These are phyloP conservation scores for Pipistrellus nathusii DNA, from an alignment of 2,797 vertebrate species.

Conservation along the genomic window DNA sequence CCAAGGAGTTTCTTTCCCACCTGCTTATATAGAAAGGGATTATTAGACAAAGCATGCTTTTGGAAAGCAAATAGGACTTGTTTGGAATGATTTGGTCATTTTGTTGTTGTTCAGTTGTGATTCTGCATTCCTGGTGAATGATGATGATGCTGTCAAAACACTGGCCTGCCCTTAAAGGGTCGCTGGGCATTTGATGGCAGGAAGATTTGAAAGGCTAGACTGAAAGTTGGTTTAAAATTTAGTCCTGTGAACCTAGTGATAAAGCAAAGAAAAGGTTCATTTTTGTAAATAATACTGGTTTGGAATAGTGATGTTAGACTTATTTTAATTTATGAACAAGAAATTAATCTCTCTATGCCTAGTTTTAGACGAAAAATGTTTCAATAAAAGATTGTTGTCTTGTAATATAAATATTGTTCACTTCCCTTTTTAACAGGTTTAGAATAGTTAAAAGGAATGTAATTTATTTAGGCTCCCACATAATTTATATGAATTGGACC, in stretches of 20 bases:
- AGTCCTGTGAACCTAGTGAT: constrained; percentile 65
- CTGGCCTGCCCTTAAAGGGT: background rate
- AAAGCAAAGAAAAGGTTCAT: constrained; percentile 64
- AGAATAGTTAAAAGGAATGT: constrained; percentile 40
- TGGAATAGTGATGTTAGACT: constrained; percentile 70
- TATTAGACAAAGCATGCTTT: constrained; percentile 74
- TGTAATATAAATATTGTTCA: constrained; percentile 75
- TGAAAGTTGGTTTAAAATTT: constrained; percentile 71
- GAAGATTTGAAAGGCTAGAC: constrained; percentile 66
- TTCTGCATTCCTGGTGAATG: constrained; percentile 76
- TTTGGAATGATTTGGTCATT: constrained; percentile 72
- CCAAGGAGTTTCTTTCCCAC: constrained; percentile 27
- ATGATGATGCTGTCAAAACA: constrained; percentile 53
- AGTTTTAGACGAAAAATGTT: constrained; percentile 78
- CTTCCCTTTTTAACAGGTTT: constrained; percentile 64
- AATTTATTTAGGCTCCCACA: constrained; percentile 47
- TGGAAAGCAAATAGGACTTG: constrained; percentile 68
- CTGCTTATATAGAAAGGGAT: constrained; percentile 60
- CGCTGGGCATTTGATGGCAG: constrained; percentile 63
- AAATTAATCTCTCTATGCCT: constrained; percentile 72
- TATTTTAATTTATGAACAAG: constrained; percentile 79
- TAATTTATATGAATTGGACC: constrained; percentile 33
- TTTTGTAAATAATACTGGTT: constrained; percentile 80
- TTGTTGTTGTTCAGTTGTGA: constrained; percentile 60
- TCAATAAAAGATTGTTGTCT: constrained; percentile 76